A percentile compares a stretch with the other conserved stretches of the same genome.
These are phyloP conservation scores for Plemyria rubiginata DNA, from an alignment of 2,888 invertebrate species.

Conservation along the genomic window DNA sequence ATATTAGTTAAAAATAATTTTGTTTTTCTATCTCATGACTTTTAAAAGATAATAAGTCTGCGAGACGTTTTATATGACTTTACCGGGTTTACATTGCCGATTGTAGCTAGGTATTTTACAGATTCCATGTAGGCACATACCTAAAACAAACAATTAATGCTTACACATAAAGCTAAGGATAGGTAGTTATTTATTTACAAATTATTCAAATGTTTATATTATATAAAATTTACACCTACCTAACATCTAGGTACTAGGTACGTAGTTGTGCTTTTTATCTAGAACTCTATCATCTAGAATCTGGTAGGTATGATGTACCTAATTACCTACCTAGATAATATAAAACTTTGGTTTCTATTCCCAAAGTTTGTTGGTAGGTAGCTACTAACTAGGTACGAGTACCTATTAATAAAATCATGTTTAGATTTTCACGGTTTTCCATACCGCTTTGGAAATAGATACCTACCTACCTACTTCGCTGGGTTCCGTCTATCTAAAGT, in stretches of 20 bases:
- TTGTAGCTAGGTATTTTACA: slow-evolving; percentile 4
- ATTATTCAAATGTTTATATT: slow-evolving; percentile 1
- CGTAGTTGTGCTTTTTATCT: slow-evolving; percentile 18
- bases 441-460: neutral
- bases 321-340: neutral
- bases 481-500: slow-evolving; percentile 1
- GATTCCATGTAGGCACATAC: slow-evolving; percentile 10
- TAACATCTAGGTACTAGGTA: neutral
- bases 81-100: neutral
- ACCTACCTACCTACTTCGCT: slow-evolving; percentile 4
- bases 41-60: too few relatives aligned
- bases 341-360: too few relatives aligned
- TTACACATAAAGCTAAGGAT: neutral
- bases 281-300: neutral
- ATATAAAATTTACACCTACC: too few relatives aligned
- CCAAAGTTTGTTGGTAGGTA: too few relatives aligned
- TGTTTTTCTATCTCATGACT: slow-evolving; percentile 28
- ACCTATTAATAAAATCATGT: neutral
- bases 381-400: too few relatives aligned
- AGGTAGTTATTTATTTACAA: slow-evolving; percentile 16
- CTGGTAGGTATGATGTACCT: neutral
- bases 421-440: neutral
- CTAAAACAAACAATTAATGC: neutral
- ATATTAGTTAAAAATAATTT: slow-evolving; percentile 28
- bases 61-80: neutral